Percentiles rank a stretch among this genome's conserved stretches.
These are phyloP conservation scores for Macropis europaea DNA, from an alignment of 2,888 invertebrate species.

Conservation along the genomic window DNA sequence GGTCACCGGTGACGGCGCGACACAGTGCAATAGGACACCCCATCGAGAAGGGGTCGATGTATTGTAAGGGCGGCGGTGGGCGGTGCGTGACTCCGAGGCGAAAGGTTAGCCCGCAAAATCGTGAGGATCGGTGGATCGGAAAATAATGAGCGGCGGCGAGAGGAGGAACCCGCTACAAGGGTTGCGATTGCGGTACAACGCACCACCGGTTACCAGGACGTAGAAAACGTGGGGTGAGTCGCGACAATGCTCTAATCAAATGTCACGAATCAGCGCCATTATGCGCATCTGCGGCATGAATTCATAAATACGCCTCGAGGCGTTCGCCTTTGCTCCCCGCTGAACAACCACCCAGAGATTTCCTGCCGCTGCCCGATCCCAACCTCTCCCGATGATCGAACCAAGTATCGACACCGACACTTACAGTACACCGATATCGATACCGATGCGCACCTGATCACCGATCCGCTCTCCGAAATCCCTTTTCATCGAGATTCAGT, in stretches of 20 bases:
- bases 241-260: slow-evolving; percentile 79
- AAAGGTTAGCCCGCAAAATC: slow-evolving; percentile 43
- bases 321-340: slow-evolving; percentile 63
- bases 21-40: too few relatives aligned
- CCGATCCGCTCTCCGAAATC: background rate
- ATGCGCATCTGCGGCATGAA: slow-evolving; percentile 79
- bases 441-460: too few relatives aligned
- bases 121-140: slow-evolving; percentile 51
- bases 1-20: too few relatives aligned
- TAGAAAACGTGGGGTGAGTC: slow-evolving; percentile 65
- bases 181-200: slow-evolving; percentile 57
- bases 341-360: slow-evolving; percentile 50
- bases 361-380: slow-evolving; percentile 1
- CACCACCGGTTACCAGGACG: slow-evolving; percentile 51
- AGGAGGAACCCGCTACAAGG: slow-evolving; percentile 59
- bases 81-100: slow-evolving; percentile 20
- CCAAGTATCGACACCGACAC: background rate
- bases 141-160: slow-evolving; percentile 55
- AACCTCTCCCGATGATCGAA: background rate
- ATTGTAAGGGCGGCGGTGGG: slow-evolving; percentile 16
- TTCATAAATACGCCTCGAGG: slow-evolving; percentile 77
- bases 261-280: slow-evolving; percentile 79
- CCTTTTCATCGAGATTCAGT: too few relatives aligned
- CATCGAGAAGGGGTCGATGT: too few relatives aligned
- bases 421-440: slow-evolving; percentile 2